Conservation (phyloP, 2,797 vertebrate species). For the Gallinago stenura region DNA sequence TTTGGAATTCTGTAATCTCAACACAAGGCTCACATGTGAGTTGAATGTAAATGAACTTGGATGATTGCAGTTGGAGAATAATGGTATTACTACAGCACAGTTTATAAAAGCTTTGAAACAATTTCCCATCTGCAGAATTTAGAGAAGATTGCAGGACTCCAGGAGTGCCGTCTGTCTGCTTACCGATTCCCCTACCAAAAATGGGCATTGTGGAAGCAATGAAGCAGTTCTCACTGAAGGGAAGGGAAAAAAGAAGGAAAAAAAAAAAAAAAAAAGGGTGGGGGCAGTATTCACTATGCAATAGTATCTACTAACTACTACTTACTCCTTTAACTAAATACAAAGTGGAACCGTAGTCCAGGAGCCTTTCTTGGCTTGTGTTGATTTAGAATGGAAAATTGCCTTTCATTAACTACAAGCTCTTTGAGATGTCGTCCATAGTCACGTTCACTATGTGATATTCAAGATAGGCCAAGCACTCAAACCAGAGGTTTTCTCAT, state of each 20-base stretch:
- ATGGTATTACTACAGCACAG: background rate
- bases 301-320: background rate
- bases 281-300: background rate
- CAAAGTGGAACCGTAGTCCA: background rate
- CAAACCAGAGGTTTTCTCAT: background rate
- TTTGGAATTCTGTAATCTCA: background rate
- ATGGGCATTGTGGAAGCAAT: constrained; percentile 37
- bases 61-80: constrained; percentile 53
- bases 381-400: background rate
- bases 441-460: background rate
- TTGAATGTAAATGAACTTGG: constrained; percentile 66
- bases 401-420: background rate
- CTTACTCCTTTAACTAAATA: background rate
- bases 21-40: background rate
- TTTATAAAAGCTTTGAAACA: constrained; percentile 37
- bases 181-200: constrained; percentile 67
- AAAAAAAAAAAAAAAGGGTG: background rate
- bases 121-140: constrained; percentile 76
- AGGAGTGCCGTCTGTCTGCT: constrained; percentile 70
- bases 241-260: background rate
- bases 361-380: background rate
- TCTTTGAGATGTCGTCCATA: background rate
- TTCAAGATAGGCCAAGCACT: background rate
- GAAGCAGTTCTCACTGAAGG: background rate
- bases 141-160: constrained; percentile 65